Base-by-base conservation (phyloP, 1,140 invertebrate species). In the Drosophila jambulina region DNA sequence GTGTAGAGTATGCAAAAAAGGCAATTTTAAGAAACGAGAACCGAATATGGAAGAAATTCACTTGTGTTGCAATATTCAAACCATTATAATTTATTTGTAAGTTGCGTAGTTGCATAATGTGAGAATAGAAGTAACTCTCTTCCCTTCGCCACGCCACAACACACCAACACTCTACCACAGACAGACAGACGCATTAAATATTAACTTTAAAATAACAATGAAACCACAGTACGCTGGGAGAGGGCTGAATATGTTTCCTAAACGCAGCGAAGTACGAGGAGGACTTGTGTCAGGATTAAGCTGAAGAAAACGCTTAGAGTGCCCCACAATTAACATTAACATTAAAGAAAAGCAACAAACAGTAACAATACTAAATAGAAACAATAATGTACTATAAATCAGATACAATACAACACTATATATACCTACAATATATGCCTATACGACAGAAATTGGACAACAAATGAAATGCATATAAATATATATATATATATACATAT, bases 361-460 rank as follows among this genome's bases (percentile, higher is more conserved):
- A 81, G 75, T 90, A 90, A 88, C 85, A 90, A 90, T 90, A 90
- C 85, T 90, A 90, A 85, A 84, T 90, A 90, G 85, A 90, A 90
- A 90, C 85, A 90, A 90, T 90, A 90, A 90, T 90, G 85, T 90
- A 90, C 82, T 90, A 90, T 90, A 90, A 85, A 85, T 68, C 85
- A 84, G 82, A 90, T 82, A 90, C 86, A 90, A 90, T 90, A 90
- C 65, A 79, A 86, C 77, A 90, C 77, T 85, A 87, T 87, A 88
- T 87, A 87, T 87, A 87, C 84, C 85, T 88, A 90, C 70, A 81
- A 87, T 83, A 86, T 87, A 87, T 88, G 83, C 83, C 83, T 87
- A 88, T 88, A 87, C 77, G 69, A 87, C 67, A 84, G 74, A 80
- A 88, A 88, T 80, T 78, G 72, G 71, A 87, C 71, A 74, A 88